These are phyloP conservation scores for Gallinago solitaria DNA, from an alignment of 2,797 vertebrate species.

Conservation along the genomic window DNA sequence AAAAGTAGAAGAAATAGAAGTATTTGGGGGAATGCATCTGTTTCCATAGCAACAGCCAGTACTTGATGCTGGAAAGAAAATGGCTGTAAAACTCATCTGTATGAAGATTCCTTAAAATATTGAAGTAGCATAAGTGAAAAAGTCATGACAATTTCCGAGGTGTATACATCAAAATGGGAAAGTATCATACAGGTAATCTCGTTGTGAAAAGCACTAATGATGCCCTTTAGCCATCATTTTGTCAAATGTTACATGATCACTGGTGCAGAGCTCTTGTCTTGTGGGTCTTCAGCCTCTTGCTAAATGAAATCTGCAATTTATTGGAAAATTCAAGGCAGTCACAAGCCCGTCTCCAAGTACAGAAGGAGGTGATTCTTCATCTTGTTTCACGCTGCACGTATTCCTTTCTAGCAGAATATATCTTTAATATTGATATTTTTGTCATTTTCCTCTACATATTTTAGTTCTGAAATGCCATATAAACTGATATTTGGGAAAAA, in stretches of 20 bases:
- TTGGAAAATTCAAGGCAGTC: background rate
- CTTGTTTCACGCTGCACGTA: background rate
- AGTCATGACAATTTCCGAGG: background rate
- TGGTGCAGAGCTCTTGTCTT: background rate
- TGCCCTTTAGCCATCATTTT: background rate
- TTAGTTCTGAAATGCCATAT: background rate
- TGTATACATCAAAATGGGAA: too few relatives aligned
- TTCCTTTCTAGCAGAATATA: background rate
- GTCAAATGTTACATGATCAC: background rate
- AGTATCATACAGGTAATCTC: background rate
- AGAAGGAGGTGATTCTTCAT: background rate
- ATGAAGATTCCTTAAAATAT: background rate
- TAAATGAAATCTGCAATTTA: background rate
- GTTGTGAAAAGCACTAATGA: background rate
- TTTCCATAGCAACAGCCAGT: conserved; percentile 1
- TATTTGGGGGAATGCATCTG: background rate
- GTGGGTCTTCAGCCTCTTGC: background rate
- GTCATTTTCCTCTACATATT: background rate
- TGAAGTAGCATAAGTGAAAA: background rate
- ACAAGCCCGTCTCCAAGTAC: background rate
- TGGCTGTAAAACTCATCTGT: background rate
- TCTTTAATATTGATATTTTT: background rate
- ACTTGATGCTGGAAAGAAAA: background rate
- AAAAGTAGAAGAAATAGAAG: background rate
- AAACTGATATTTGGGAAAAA: background rate